Percentiles rank a stretch among this genome's conserved stretches.
Evolutionary conservation across 2,113 vertebrate species (phyloP).

Genomic region (Bubo bubo): DNA sequence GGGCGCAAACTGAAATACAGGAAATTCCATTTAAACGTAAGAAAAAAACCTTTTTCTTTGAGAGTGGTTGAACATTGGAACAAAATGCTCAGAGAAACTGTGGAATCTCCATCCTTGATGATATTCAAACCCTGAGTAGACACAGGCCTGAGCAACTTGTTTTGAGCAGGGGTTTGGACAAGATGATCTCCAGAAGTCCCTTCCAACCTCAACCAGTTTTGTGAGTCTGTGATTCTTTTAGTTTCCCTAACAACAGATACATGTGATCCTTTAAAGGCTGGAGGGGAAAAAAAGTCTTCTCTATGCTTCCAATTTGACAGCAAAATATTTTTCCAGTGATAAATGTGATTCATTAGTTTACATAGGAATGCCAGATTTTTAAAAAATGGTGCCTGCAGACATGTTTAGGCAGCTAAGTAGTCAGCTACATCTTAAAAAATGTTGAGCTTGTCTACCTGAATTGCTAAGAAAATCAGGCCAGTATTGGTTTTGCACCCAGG

Average conservation of each 20-base stretch:
- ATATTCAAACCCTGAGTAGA: background rate
- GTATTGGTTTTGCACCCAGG: background rate
- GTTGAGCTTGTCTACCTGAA: background rate
- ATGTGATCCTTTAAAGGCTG: background rate
- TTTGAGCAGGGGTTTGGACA: background rate
- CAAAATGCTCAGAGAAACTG: background rate
- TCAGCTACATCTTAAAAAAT: background rate
- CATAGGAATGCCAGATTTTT: background rate
- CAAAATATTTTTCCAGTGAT: slow-evolving; percentile 23
- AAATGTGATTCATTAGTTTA: slow-evolving; percentile 8
- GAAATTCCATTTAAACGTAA: background rate
- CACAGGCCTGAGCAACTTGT: background rate
- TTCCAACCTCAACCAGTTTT: background rate
- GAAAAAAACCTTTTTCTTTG: background rate
- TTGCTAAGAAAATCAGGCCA: background rate
- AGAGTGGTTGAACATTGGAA: fast-evolving
- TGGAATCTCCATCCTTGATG: background rate
- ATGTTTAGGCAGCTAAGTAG: background rate
- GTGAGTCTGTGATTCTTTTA: background rate
- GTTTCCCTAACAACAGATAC: background rate
- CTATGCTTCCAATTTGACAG: background rate
- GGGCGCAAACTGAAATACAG: background rate
- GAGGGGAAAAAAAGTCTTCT: background rate
- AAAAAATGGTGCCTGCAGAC: background rate
- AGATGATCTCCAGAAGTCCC: background rate